phyloP scores from a whole-genome alignment of 2,888 invertebrate genomes.

The Lochmaea crataegi region DNA sequence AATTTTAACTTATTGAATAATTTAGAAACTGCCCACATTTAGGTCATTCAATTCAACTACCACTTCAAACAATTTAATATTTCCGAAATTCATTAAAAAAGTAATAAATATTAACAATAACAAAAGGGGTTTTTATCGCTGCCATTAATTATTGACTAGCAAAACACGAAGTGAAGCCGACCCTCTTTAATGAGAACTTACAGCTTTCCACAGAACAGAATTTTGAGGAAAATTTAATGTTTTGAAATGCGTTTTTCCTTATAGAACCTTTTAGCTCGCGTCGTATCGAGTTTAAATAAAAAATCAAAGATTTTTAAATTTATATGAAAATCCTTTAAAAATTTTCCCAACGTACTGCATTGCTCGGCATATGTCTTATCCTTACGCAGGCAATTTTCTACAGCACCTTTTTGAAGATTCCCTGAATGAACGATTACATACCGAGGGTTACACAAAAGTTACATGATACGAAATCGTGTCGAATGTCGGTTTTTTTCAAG shows the following conservation, averaged over 20 bases:
- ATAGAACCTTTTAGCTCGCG: constrained; percentile 27
- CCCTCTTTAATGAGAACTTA: constrained; percentile 14
- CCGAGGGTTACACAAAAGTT: constrained; percentile 46
- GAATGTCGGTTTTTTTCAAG: constrained; percentile 48
- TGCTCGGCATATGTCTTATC: constrained; percentile 23
- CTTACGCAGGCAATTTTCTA: constrained; percentile 12
- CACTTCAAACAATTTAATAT: background rate
- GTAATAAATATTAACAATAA: constrained; percentile 28
- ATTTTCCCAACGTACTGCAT: background rate
- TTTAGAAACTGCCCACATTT: background rate
- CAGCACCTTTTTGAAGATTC: constrained; percentile 32
- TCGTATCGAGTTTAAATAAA: constrained; percentile 21
- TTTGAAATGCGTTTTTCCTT: constrained; percentile 22
- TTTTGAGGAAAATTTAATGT: constrained; percentile 22
- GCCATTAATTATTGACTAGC: constrained; percentile 31
- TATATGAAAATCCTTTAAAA: background rate
- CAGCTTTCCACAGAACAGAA: constrained; percentile 4
- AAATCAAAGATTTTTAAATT: background rate
- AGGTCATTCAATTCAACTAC: background rate
- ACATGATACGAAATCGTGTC: constrained; percentile 44
- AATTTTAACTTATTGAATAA: background rate
- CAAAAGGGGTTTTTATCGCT: constrained; percentile 31
- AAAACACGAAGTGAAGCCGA: constrained; percentile 22
- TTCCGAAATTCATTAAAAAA: background rate
- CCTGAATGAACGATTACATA: constrained; percentile 42